phyloP scores from a whole-genome alignment of 2,888 invertebrate species.

The Eumacrocentrus americanus region DNA sequence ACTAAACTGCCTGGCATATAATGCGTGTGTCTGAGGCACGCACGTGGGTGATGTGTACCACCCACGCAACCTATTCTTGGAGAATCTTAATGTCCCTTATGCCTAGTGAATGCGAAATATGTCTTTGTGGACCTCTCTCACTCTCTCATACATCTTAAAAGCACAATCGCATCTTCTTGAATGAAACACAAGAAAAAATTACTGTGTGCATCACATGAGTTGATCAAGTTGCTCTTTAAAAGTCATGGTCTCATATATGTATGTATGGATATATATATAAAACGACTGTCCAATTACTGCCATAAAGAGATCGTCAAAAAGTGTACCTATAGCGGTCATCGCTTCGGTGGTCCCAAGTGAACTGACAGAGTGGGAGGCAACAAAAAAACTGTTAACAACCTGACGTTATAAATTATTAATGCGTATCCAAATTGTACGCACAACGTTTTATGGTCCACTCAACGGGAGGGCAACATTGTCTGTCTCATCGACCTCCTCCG shows the following conservation, averaged over 20 bases:
- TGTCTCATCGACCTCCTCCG: background rate
- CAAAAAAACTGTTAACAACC: constrained; percentile 46
- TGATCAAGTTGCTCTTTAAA: too few relatives aligned
- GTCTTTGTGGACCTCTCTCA: constrained; percentile 52
- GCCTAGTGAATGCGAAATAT: constrained; percentile 51
- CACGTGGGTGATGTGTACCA: constrained; percentile 45
- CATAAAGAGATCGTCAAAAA: constrained; percentile 1
- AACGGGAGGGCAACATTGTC: constrained; percentile 25
- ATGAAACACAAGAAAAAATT: too few relatives aligned
- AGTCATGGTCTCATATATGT: too few relatives aligned
- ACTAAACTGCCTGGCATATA: constrained; percentile 12
- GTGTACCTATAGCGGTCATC: constrained; percentile 23
- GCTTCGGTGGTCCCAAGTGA: constrained; percentile 29
- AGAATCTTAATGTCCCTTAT: constrained; percentile 50
- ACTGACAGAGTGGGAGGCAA: constrained; percentile 19
- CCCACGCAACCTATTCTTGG: constrained; percentile 54
- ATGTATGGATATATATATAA: background rate
- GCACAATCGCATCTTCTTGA: too few relatives aligned
- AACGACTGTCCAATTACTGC: background rate
- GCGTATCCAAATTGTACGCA: constrained; percentile 46
- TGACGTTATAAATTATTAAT: constrained; percentile 52
- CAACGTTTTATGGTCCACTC: constrained; percentile 37
- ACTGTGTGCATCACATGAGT: too few relatives aligned
- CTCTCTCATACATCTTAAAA: too few relatives aligned
- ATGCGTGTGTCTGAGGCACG: constrained; percentile 23